A percentile compares a stretch with the other conserved stretches of the same genome.
phyloP scores from a whole-genome alignment of 1,140 invertebrate species.

The Solenopsis invicta region DNA sequence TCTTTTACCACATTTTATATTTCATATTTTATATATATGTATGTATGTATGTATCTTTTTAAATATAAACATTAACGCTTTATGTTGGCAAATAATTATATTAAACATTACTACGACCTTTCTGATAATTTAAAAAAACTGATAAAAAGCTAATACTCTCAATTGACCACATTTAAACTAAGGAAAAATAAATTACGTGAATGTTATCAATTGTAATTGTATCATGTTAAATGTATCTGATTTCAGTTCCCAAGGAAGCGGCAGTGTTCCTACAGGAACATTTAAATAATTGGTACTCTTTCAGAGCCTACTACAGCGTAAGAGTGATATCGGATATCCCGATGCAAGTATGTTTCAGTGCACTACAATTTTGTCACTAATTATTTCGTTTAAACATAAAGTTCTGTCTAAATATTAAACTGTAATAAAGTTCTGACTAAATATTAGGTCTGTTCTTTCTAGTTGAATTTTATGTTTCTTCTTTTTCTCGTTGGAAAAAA shows the following conservation, averaged over 20 bases:
- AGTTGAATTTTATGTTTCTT: too few relatives aligned
- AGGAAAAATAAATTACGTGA: neutral
- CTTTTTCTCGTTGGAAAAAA: too few relatives aligned
- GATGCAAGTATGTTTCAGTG: constrained; percentile 90
- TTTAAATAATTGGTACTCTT: constrained; percentile 96
- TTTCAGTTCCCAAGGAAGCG: constrained; percentile 93
- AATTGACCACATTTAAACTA: too few relatives aligned
- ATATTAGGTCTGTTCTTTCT: too few relatives aligned
- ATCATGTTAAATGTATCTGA: constrained; percentile 50
- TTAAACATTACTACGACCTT: too few relatives aligned
- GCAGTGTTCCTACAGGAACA: constrained; percentile 95
- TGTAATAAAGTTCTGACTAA: too few relatives aligned
- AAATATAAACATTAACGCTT: neutral
- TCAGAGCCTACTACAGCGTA: constrained; percentile 93
- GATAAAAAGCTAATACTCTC: too few relatives aligned
- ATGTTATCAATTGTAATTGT: constrained; percentile 5
- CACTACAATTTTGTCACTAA: neutral
- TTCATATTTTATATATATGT: too few relatives aligned
- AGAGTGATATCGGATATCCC: constrained; percentile 95
- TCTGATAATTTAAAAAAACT: too few relatives aligned
- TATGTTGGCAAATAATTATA: neutral
- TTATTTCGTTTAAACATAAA: neutral
- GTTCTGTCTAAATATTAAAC: constrained; percentile 2
- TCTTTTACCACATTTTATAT: neutral
- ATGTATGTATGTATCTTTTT: too few relatives aligned